A percentile compares a stretch with the other conserved stretches of the same genome.
phyloP scores from a whole-genome alignment of 2,113 vertebrate genomes.

The Theropithecus gelada region DNA sequence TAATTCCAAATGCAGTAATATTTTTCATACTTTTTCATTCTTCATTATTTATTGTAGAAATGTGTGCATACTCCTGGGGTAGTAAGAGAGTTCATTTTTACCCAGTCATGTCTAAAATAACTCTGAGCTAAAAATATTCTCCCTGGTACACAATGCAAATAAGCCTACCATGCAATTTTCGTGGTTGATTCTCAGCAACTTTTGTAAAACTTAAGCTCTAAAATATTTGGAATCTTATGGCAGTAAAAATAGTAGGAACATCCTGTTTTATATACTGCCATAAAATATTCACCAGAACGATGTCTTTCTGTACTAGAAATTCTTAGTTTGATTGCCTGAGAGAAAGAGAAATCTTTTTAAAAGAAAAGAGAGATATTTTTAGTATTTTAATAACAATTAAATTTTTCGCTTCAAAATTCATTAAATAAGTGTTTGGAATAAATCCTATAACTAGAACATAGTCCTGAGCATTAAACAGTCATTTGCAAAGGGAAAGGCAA shows the following conservation, averaged over 20 bases:
- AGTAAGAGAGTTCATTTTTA: slow-evolving; percentile 56
- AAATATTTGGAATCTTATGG: not conserved
- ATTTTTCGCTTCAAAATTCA: not conserved
- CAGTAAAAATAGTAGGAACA: not conserved
- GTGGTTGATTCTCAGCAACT: slow-evolving; percentile 25
- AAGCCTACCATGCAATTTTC: slow-evolving; percentile 28
- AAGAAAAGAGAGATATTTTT: not conserved
- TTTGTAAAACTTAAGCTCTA: slow-evolving; percentile 51
- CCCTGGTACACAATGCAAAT: slow-evolving; percentile 47
- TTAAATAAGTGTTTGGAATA: not conserved
- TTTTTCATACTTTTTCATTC: not conserved
- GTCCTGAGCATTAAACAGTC: not conserved
- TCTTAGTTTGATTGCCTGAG: not conserved
- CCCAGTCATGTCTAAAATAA: slow-evolving; percentile 59
- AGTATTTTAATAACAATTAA: slow-evolving; percentile 40
- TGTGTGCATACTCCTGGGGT: slow-evolving; percentile 6
- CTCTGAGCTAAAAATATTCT: slow-evolving; percentile 67
- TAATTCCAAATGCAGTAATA: slow-evolving; percentile 52
- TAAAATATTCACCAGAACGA: not conserved
- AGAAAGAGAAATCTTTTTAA: slow-evolving; percentile 29
- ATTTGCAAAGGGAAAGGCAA: slow-evolving; percentile 10
- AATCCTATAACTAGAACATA: not conserved
- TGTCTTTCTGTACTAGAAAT: not conserved
- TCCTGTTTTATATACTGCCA: not conserved
- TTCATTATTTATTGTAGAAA: slow-evolving; percentile 66